Conservation (phyloP, 1,140 invertebrate genomes). For the Bathynomus jamesi region DNA sequence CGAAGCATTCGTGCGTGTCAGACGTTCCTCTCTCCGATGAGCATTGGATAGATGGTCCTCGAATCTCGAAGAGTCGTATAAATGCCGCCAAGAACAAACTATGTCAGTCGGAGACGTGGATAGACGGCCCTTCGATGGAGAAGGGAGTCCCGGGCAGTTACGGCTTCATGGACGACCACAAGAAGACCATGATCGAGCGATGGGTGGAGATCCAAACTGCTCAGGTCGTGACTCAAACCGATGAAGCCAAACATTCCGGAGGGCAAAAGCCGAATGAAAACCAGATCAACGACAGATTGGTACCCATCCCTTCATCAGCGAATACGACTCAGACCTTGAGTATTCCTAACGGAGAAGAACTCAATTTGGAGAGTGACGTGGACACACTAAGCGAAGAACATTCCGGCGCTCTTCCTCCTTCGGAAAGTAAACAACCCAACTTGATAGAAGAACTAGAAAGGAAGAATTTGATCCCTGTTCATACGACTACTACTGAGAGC, state of each 20-base stretch:
- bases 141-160: slow-evolving; percentile 25
- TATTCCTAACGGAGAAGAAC: background rate
- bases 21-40: slow-evolving; percentile 57
- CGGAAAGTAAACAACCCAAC: slow-evolving; percentile 19
- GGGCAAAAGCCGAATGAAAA: background rate
- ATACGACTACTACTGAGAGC: slow-evolving; percentile 8
- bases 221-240: slow-evolving; percentile 15
- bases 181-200: slow-evolving; percentile 83
- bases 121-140: slow-evolving; percentile 64
- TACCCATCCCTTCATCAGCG: background rate
- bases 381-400: slow-evolving; percentile 36
- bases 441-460: slow-evolving; percentile 35
- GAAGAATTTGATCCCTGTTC: slow-evolving; percentile 30
- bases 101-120: slow-evolving; percentile 67
- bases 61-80: slow-evolving; percentile 58
- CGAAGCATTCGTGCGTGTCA: background rate
- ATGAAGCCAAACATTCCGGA: background rate
- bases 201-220: slow-evolving; percentile 78
- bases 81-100: slow-evolving; percentile 34
- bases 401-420: slow-evolving; percentile 11
- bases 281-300: background rate
- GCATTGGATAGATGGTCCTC: slow-evolving; percentile 92
- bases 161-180: slow-evolving; percentile 82
- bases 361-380: slow-evolving; percentile 19
- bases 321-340: background rate